A percentile compares a stretch with the other conserved stretches of the same genome.
Evolutionary conservation across 2,888 invertebrate genomes (phyloP).

Genomic region (Diaphora mendica): DNA sequence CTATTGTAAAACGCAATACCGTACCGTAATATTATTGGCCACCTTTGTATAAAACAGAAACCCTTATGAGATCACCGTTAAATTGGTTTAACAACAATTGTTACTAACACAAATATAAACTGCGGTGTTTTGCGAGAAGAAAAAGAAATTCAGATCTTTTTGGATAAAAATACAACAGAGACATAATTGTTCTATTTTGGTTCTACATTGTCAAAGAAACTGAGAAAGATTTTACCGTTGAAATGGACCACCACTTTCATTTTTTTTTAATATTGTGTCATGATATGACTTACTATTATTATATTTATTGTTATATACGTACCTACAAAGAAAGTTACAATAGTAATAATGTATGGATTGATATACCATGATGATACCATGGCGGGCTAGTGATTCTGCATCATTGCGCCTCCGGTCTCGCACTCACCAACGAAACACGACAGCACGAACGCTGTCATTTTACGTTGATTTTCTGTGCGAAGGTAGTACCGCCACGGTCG

Average conservation of each 20-base stretch:
- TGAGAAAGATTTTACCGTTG: neutral
- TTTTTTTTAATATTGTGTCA: neutral
- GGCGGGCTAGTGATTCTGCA: no score
- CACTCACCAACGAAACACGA: no score
- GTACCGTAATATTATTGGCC: constrained; percentile 6
- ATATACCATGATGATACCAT: no score
- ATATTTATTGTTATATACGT: no score
- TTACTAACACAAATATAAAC: neutral
- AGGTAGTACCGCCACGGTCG: no score
- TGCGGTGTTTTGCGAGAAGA: neutral
- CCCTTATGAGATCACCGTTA: constrained; percentile 2
- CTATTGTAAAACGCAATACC: constrained; percentile 12
- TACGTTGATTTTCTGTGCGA: no score
- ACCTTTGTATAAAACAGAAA: neutral
- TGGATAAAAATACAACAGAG: neutral
- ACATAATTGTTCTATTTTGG: neutral
- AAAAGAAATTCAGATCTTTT: neutral
- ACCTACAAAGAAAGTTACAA: no score
- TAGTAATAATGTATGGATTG: no score
- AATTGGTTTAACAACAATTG: neutral
- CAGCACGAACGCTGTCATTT: no score
- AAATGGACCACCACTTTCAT: neutral
- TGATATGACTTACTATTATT: neutral
- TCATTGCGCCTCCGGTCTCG: no score
- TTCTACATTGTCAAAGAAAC: neutral